A percentile compares a stretch with the other conserved stretches of the same genome.
Evolutionary conservation across 1,140 invertebrate species (phyloP).

Genomic region (Drosophila bocki): DNA sequence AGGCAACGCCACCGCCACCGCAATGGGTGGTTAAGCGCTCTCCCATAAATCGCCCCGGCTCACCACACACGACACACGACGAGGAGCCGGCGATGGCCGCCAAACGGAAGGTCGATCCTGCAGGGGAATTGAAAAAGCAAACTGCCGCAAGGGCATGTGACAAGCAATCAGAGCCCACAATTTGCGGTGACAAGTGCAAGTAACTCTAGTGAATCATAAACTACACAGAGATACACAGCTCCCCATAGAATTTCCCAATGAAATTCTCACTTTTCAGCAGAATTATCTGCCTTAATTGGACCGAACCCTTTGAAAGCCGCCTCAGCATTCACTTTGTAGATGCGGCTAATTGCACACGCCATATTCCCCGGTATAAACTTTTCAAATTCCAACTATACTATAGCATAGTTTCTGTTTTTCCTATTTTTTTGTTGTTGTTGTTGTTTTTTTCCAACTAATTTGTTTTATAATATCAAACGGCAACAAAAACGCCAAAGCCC

Average conservation of each 20-base stretch:
- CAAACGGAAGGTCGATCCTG: slow-evolving; percentile 32
- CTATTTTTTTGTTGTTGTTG: slow-evolving; percentile 24
- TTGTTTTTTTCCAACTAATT: slow-evolving; percentile 65
- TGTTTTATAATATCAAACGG: slow-evolving; percentile 78
- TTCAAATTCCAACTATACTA: slow-evolving; percentile 57
- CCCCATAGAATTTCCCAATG: slow-evolving; percentile 16
- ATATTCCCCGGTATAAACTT: slow-evolving; percentile 50
- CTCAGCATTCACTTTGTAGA: slow-evolving; percentile 46
- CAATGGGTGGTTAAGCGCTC: slow-evolving; percentile 46
- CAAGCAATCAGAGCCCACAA: slow-evolving; percentile 31
- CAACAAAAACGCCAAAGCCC: slow-evolving; percentile 47
- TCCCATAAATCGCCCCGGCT: slow-evolving; percentile 19
- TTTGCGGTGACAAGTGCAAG: slow-evolving; percentile 38
- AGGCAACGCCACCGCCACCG: slow-evolving; percentile 23
- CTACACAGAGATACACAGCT: neutral
- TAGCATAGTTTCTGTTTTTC: slow-evolving; percentile 31
- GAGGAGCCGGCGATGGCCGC: slow-evolving; percentile 21
- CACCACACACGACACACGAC: slow-evolving; percentile 7
- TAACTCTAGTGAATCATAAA: slow-evolving; percentile 9
- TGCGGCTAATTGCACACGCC: slow-evolving; percentile 74
- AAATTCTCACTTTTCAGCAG: slow-evolving; percentile 14
- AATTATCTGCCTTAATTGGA: slow-evolving; percentile 31
- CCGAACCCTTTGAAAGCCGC: slow-evolving; percentile 32
- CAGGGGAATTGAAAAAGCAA: slow-evolving; percentile 31
- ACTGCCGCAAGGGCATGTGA: slow-evolving; percentile 15